A percentile compares a stretch with the other conserved stretches of the same genome.
Conservation (phyloP, 2,113 vertebrate genomes). For the Myrmecobius fasciatus region DNA sequence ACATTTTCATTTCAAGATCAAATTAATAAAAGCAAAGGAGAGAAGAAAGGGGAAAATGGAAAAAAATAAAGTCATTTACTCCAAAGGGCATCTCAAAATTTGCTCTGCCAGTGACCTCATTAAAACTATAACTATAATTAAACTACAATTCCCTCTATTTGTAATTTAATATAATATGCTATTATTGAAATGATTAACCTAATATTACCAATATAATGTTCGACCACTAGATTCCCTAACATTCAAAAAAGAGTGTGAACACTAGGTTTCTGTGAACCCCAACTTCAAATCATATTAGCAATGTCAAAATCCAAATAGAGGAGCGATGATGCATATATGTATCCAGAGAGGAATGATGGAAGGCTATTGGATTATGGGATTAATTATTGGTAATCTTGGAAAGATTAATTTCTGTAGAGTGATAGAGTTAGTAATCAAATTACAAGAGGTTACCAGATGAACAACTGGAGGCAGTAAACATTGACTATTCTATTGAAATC, state of each 20-base stretch:
- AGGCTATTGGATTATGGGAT: background rate
- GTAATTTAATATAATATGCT: background rate
- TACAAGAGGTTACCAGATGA: background rate
- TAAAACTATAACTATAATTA: too few species aligned
- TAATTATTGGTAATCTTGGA: background rate
- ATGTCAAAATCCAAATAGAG: background rate
- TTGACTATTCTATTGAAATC: background rate
- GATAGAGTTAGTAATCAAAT: background rate
- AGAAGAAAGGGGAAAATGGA: background rate
- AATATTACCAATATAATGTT: background rate
- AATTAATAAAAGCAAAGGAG: background rate
- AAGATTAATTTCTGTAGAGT: background rate
- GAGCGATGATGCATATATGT: background rate
- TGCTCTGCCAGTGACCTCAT: background rate
- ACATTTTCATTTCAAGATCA: constrained; percentile 28
- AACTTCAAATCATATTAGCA: background rate
- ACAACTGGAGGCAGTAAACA: background rate
- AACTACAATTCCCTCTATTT: background rate
- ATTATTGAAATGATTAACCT: background rate
- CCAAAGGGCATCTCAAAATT: constrained; percentile 11
- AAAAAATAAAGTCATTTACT: background rate
- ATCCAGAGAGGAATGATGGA: background rate
- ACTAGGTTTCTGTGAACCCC: background rate
- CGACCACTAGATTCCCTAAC: background rate
- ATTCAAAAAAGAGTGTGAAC: background rate